Evolutionary conservation across 2,888 invertebrate genomes (phyloP), one percentile per base, ranked within the genome.

Genomic region (Pseudanteris insignis): DNA sequence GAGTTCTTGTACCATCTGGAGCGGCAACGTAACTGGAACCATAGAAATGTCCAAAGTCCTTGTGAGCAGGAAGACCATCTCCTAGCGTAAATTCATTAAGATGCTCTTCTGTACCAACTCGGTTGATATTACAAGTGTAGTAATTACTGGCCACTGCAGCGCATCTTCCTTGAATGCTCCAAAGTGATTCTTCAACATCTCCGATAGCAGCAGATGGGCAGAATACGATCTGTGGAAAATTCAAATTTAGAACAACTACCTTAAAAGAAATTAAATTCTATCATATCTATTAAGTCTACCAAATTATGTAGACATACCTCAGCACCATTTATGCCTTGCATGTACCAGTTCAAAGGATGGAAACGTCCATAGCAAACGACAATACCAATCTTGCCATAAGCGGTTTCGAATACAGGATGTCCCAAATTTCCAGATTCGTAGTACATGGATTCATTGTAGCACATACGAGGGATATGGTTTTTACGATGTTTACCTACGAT

Each of bases 361-460:
- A 99, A 98, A 0, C 99, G 87, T 0, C 98, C 99, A 76, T 95
- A 99, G 79, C 99, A 99, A 69, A 98, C 96, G 73, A 98, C 98
- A 1, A 99, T 85, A 0, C 91, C 98, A 67, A 99, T 90, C 76
- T 88, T 91, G 0, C 90, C 94, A 76, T 88, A 94, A 70, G 87
- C 86, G 0, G 94, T 95, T 72, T 88, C 73, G 74, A 94, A 95
- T 7, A 99, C 97, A 1, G 92, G 91, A 82, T 99, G 98, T 0
- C 98, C 97, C 1, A 92, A 89, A 71, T 92, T 88, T 6, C 98
- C 95, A 80, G 97, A 96, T 82, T 89, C 86, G 78, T 98, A 99
- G 79, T 96, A 99, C 2, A 91, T 91, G 0, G 94, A 94, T 82
- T 99, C 99, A 75, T 96, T 97, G 77, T 97, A 99, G 0, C 96